Evolutionary conservation across 2,888 invertebrate species (phyloP).

Genomic region (Matsumyia berberina): DNA sequence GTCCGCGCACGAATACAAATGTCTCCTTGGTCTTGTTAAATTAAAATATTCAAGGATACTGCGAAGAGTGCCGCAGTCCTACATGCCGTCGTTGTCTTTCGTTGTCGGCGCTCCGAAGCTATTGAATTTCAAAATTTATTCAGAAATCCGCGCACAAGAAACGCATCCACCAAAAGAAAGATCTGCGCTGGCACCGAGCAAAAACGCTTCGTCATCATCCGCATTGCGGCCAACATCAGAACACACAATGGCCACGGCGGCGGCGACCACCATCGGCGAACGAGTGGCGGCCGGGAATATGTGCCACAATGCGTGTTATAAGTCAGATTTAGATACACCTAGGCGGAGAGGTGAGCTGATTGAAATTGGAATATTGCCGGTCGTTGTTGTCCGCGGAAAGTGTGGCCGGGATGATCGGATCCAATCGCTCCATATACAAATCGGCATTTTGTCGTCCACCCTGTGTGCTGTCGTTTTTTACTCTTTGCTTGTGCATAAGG

Average conservation of each 20-base stretch:
- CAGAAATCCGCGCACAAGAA: conserved; percentile 59
- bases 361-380: conserved; percentile 76
- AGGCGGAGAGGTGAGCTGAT: conserved; percentile 74
- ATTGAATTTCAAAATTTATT: conserved; percentile 77
- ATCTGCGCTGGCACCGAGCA: conserved; percentile 8
- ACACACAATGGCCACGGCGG: conserved; percentile 62
- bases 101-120: conserved; percentile 72
- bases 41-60: conserved; percentile 73
- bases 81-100: conserved; percentile 41
- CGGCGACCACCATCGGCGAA: conserved; percentile 65
- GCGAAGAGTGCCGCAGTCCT: conserved; percentile 18
- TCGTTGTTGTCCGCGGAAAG: conserved; percentile 58
- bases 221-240: conserved; percentile 69
- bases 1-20: conserved; percentile 69
- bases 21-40: conserved; percentile 74
- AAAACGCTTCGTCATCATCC: conserved; percentile 60
- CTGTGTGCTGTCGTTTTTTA: conserved; percentile 39
- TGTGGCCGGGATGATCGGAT: conserved; percentile 74
- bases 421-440: conserved; percentile 76
- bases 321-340: conserved; percentile 77
- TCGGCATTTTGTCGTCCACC: conserved; percentile 72
- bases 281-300: conserved; percentile 63
- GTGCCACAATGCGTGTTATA: conserved; percentile 77
- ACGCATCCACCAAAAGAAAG: conserved; percentile 15
- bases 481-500: conserved; percentile 67